Base-by-base conservation (phyloP, 2,113 vertebrate species). In the Archilochus colubris region DNA sequence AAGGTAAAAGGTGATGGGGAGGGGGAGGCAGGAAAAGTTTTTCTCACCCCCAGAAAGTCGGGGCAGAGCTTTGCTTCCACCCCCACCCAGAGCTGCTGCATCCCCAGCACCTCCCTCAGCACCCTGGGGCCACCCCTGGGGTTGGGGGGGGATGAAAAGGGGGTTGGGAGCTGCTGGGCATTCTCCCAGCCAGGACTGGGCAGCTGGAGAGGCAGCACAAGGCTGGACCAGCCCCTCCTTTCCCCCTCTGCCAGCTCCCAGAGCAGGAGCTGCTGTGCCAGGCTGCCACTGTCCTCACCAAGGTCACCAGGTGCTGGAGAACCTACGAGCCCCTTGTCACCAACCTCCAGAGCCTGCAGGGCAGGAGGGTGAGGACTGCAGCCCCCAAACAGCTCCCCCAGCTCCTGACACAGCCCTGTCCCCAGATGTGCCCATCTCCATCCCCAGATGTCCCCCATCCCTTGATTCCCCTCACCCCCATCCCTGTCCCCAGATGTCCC, bases 211-310 rank as follows among this genome's bases (percentile, higher is more conserved):
- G 61, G 33, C 7, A 43, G 24, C 50, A 40, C 4, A 16, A 9
- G 1, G 16, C 44, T 3, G 8, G 21, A 27, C 8, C 27, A 40
- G 0, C 24, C 2, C 0, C 8, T 3, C 4, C 17, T 12, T 3
- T 5, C 10, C 14, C 12, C 36, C 9, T 58, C 16, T 7, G 1
- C 14, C 88, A 97, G 91, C 15, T 88, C 33, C 10, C 7, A 0
- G 68, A 93, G 1, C 2, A 85, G 61, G 76, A 88, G 40, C 57
- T 94, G 79, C 79, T 97, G 85, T 97, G 96, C 91, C 96, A 94
- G 77, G 96, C 95, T 31, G 64, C 68, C 5, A 1, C 0, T 3
- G 85, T 44, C 0, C 95, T 97, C 48, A 2, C 9, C 1, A 40
- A 22, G 10, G 82, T 96, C 82, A 83, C 76, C 30, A 18, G 11